A percentile compares a stretch with the other conserved stretches of the same genome.
phyloP scores from a whole-genome alignment of 1,140 invertebrate genomes.

The Aphelenchoides besseyi region DNA sequence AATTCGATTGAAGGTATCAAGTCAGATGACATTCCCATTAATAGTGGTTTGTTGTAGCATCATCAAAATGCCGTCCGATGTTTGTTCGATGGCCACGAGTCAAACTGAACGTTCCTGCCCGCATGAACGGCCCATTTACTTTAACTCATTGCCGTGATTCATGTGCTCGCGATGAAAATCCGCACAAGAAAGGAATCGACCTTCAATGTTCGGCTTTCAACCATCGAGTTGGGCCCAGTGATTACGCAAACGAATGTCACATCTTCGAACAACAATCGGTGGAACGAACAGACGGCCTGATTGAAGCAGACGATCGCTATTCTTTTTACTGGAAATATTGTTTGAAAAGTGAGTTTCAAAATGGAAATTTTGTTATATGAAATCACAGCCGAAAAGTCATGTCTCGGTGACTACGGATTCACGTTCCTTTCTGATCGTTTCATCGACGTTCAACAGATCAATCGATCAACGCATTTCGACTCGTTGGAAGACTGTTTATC shows the following conservation, averaged over 20 bases:
- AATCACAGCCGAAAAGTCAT: constrained; percentile 55
- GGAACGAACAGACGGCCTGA: constrained; percentile 59
- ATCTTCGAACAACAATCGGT: constrained; percentile 57
- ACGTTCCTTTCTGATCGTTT: constrained; percentile 62
- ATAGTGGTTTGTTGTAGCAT: neutral
- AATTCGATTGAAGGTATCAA: no score
- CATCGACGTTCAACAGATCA: constrained; percentile 51
- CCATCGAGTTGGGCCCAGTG: constrained; percentile 51
- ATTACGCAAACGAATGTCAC: constrained; percentile 49
- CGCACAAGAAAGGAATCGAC: constrained; percentile 30
- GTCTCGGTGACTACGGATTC: constrained; percentile 60
- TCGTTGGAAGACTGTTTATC: constrained; percentile 60
- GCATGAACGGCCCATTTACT: constrained; percentile 42
- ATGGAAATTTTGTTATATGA: constrained; percentile 21
- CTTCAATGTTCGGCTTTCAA: constrained; percentile 59
- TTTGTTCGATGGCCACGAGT: constrained; percentile 62
- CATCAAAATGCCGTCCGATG: constrained; percentile 45
- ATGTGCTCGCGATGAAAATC: constrained; percentile 56
- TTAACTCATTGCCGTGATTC: constrained; percentile 50
- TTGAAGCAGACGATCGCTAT: constrained; percentile 62
- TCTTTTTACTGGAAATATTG: constrained; percentile 63
- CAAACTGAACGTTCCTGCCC: constrained; percentile 49
- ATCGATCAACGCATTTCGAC: constrained; percentile 23
- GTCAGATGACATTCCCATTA: no score
- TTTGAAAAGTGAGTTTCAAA: constrained; percentile 53